These are phyloP conservation scores for Apotomis capreana DNA, from an alignment of 2,888 invertebrate genomes.

Conservation along the genomic window DNA sequence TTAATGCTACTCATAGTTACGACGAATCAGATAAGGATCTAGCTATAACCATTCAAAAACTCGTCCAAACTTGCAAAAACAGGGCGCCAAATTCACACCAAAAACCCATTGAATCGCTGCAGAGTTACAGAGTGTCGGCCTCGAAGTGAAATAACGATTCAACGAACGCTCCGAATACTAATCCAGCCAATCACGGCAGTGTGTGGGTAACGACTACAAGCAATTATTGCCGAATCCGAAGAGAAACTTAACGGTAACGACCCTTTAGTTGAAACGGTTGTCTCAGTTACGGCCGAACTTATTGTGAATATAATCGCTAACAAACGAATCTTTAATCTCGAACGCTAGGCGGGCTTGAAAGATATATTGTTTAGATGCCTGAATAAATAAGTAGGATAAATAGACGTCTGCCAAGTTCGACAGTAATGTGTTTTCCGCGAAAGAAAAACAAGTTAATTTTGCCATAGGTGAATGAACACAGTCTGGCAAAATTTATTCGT, in stretches of 20 bases:
- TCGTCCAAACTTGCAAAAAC: background rate
- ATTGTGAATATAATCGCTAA: conserved; percentile 18
- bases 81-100: conserved; percentile 43
- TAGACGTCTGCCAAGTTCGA: conserved; percentile 12
- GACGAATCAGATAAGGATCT: too few species aligned
- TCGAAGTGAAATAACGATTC: conserved; percentile 40
- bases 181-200: conserved; percentile 48
- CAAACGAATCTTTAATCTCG: conserved; percentile 3
- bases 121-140: conserved; percentile 28
- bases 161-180: conserved; percentile 46
- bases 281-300: conserved; percentile 34
- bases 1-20: too few species aligned
- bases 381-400: conserved; percentile 4
- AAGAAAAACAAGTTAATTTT: background rate
- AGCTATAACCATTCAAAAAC: background rate
- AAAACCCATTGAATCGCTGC: conserved; percentile 42
- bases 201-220: conserved; percentile 43
- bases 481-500: background rate
- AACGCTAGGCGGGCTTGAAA: background rate
- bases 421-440: background rate
- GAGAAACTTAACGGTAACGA: conserved; percentile 41
- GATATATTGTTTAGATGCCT: conserved; percentile 6
- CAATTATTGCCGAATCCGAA: conserved; percentile 47
- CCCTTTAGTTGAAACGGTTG: conserved; percentile 36
- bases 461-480: background rate